These are phyloP conservation scores for Melinaea menophilus DNA, from an alignment of 2,888 invertebrate genomes.

Conservation along the genomic window DNA sequence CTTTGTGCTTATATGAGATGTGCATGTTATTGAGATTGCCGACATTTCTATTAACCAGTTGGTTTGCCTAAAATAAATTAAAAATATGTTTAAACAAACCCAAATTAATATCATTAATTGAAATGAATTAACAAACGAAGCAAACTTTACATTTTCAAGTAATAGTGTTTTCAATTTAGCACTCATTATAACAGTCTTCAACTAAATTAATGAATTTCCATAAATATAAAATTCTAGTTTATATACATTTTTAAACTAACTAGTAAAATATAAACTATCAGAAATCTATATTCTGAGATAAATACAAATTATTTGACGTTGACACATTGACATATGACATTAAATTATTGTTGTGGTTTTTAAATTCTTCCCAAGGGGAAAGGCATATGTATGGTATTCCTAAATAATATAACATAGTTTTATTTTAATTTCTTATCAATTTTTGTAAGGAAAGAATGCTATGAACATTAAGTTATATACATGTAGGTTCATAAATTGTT, in stretches of 20 bases:
- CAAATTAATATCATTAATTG: neutral
- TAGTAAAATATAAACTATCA: no score
- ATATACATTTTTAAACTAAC: no score
- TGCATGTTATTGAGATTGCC: conserved; percentile 41
- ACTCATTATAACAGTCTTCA: conserved; percentile 13
- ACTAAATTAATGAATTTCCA: neutral
- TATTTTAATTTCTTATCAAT: no score
- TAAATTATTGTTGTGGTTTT: neutral
- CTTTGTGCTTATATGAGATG: conserved; percentile 52
- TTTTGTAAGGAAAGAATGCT: no score
- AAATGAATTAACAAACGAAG: neutral
- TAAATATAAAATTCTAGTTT: no score
- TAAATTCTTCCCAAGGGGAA: no score
- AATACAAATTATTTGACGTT: neutral
- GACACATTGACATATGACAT: neutral
- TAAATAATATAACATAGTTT: no score
- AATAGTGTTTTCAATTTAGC: conserved; percentile 22
- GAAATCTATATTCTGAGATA: no score
- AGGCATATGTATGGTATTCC: no score
- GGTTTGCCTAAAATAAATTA: conserved; percentile 20
- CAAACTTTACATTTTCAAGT: conserved; percentile 22
- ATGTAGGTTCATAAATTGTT: no score
- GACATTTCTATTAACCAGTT: conserved; percentile 20
- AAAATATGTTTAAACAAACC: neutral
- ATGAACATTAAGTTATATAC: no score